Conservation (phyloP, 2,888 invertebrate species). For the Platycheirus rosarum region DNA sequence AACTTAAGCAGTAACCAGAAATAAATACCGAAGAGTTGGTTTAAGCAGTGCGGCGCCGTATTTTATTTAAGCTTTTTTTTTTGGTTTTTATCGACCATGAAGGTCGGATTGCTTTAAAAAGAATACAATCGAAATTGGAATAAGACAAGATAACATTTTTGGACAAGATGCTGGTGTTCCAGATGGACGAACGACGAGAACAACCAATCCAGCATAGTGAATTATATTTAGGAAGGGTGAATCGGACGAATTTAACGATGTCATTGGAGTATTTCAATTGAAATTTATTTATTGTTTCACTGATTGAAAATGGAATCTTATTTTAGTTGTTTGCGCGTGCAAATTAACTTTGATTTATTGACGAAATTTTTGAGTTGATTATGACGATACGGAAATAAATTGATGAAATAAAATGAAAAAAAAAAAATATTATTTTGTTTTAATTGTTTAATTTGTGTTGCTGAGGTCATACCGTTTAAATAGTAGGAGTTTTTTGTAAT, state of each 20-base stretch:
- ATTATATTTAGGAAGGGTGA: slow-evolving; percentile 12
- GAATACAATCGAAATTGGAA: slow-evolving; percentile 17
- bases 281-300: slow-evolving; percentile 55
- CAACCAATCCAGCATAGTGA: slow-evolving; percentile 5
- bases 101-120: slow-evolving; percentile 66
- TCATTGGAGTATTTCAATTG: slow-evolving; percentile 62
- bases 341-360: slow-evolving; percentile 32
- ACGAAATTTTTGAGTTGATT: neutral
- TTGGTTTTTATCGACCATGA: slow-evolving; percentile 49
- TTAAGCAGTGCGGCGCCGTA: neutral
- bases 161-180: slow-evolving; percentile 12
- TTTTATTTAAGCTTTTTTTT: neutral
- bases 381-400: neutral
- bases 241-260: slow-evolving; percentile 53
- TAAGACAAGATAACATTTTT: slow-evolving; percentile 1
- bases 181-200: slow-evolving; percentile 16
- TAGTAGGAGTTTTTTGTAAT: too few species aligned
- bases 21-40: slow-evolving; percentile 38
- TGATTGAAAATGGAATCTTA: slow-evolving; percentile 26
- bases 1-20: slow-evolving; percentile 47
- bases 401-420: neutral
- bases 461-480: too few species aligned
- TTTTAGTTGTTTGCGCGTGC: slow-evolving; percentile 10
- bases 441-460: too few species aligned
- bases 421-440: too few species aligned